Evolutionary conservation across 1,140 invertebrate species (phyloP), one percentile per base, ranked within the genome.

Genomic region (Neocloeon triangulifer): DNA sequence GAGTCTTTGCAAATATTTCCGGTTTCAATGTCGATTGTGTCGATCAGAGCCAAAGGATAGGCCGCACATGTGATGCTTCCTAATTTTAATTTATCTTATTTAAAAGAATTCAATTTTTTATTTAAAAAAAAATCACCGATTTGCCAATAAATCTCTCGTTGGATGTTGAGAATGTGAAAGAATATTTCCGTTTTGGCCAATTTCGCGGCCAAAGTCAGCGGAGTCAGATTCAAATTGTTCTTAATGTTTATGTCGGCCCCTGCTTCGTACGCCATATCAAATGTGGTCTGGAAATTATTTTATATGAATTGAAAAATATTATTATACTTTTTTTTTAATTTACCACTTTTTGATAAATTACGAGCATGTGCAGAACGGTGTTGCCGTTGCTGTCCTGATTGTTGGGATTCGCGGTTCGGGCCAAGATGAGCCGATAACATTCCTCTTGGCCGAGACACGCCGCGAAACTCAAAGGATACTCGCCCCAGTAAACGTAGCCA

Each of bases 401-500:
- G 52, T 97, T 73, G 0, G 88, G 85, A 59, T 96, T 72, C 0
- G 88, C 91, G n/a, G 84, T 85, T 52, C 82, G 74, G 0, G 89
- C 84, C 22, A 95, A 50, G 33, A 97, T 80, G 39, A 98, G 59
- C 6, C 92, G 64, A 43, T 92, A 95, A 50, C 88, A 94, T 51
- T 98, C 92, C 49, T 95, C 89, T 56, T 97, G 92, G 1, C 82
- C 82, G 1, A 96, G 59, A 51, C 91, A 96, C 0, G 91, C 91
- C 2, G 92, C 89, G 58, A 98, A 97, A 30, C 73, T 74, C 9
- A 96, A 53, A 0, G 94, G 89, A 59, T 95, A 97, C 56, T 97
- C 91, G 19, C 92, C 92, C 81, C 89, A 96, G 52, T 97, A 97
- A 0, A 94, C 86, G 52, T 94, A 89, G 69, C 92, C 92, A 45